Evolutionary conservation across 2,797 vertebrate genomes (phyloP).

Genomic region (Pangasius larnaudii): DNA sequence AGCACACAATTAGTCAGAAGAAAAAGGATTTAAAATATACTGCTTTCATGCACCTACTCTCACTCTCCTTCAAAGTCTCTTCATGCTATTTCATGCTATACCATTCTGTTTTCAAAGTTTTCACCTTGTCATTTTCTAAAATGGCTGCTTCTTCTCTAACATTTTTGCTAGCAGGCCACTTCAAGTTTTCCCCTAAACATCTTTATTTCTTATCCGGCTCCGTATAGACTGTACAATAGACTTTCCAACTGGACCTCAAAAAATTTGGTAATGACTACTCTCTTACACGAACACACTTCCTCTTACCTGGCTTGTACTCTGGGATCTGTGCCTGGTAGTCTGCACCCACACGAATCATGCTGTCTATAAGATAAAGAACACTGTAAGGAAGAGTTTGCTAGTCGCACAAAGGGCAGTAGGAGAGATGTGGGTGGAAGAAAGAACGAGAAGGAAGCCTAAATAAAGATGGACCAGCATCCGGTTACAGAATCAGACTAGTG

Average conservation of each 20-base stretch:
- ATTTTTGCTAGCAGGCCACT: background rate
- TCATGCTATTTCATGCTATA: too few species aligned
- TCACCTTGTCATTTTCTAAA: background rate
- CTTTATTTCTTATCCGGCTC: background rate
- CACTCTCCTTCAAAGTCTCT: too few species aligned
- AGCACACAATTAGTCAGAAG: background rate
- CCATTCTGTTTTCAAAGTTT: too few species aligned
- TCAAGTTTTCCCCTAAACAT: background rate
- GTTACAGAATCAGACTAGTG: slow-evolving; percentile 2
- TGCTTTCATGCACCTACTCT: background rate
- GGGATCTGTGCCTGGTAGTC: slow-evolving; percentile 95
- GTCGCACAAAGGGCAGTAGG: slow-evolving; percentile 25
- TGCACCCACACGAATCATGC: slow-evolving; percentile 93
- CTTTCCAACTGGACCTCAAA: background rate
- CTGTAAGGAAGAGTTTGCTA: slow-evolving; percentile 40
- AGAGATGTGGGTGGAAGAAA: slow-evolving; percentile 31
- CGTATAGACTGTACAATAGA: background rate
- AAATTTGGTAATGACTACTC: background rate
- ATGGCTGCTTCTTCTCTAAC: background rate
- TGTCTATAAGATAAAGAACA: slow-evolving; percentile 76
- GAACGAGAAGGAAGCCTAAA: slow-evolving; percentile 48
- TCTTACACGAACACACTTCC: slow-evolving; percentile 15
- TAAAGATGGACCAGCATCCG: slow-evolving; percentile 24
- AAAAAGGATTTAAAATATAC: background rate
- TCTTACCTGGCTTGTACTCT: slow-evolving; percentile 90